phyloP scores from a whole-genome alignment of 2,797 vertebrate genomes.

The Sebastolobus alascanus region DNA sequence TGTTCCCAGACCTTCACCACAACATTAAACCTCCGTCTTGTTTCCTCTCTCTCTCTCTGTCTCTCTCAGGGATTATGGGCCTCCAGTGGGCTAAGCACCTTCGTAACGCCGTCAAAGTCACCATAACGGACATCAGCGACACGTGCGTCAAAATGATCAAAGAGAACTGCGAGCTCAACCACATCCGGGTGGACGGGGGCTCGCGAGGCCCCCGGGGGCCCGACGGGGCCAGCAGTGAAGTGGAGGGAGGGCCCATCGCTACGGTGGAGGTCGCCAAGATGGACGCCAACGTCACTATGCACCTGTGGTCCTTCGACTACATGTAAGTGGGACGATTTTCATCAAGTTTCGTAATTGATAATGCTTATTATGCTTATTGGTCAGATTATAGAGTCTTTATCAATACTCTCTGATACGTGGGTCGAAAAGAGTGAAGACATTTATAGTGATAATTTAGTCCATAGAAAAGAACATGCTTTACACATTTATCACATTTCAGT shows the following conservation, averaged over 20 bases:
- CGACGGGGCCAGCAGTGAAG: conserved; percentile 67
- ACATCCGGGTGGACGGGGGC: conserved; percentile 88
- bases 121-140: conserved; percentile 95
- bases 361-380: neutral
- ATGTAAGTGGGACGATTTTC: conserved; percentile 87
- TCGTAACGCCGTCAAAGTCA: conserved; percentile 90
- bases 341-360: neutral
- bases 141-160: conserved; percentile 92
- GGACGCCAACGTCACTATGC: conserved; percentile 99
- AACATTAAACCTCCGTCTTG: neutral
- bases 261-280: conserved; percentile 93
- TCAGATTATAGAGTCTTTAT: neutral
- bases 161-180: conserved; percentile 95
- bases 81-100: conserved; percentile 98
- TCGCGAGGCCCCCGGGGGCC: conserved; percentile 73
- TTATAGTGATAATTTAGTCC: neutral
- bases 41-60: neutral
- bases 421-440: neutral
- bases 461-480: neutral
- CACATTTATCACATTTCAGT: too few relatives aligned
- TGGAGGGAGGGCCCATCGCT: conserved; percentile 72
- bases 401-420: neutral
- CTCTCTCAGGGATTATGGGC: conserved; percentile 93
- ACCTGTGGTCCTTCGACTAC: conserved; percentile 95
- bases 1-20: neutral